phyloP scores from a whole-genome alignment of 2,113 vertebrate genomes.

The Galemys pyrenaicus region DNA sequence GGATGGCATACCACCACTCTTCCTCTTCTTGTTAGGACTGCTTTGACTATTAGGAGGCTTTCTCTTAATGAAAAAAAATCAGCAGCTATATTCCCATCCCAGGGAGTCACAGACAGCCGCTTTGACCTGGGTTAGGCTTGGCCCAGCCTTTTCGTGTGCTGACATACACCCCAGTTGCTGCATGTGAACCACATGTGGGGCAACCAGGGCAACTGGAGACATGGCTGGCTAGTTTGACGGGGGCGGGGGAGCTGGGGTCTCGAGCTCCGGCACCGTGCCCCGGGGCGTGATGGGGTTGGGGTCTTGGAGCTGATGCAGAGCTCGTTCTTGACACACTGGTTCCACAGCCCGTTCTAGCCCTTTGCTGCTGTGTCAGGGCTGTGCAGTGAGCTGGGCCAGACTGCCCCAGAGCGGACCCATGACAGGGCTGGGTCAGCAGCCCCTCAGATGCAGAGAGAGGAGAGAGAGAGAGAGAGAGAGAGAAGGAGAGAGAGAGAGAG shows the following conservation, averaged over 20 bases:
- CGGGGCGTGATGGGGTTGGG: neutral
- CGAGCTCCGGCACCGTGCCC: rapidly evolving
- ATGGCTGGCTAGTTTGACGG: neutral
- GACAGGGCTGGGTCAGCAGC: neutral
- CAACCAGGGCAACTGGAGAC: neutral
- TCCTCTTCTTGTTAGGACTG: no score
- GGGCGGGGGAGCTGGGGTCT: neutral
- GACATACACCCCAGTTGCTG: neutral
- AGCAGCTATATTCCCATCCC: neutral
- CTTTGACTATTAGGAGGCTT: no score
- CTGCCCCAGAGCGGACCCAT: neutral
- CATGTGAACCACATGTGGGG: neutral
- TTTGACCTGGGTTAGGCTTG: neutral
- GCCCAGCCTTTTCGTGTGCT: neutral
- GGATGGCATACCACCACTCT: no score
- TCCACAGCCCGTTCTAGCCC: neutral
- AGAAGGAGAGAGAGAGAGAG: no score
- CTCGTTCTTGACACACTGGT: neutral
- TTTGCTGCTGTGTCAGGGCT: neutral
- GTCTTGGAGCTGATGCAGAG: neutral
- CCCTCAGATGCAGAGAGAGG: neutral
- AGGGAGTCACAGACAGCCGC: no score
- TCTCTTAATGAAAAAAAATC: neutral
- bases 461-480: no score
- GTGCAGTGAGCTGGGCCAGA: neutral